Evolutionary conservation across 2,797 vertebrate genomes (phyloP), one percentile per base, ranked within the genome.

Genomic region (Coendou prehensilis): DNA sequence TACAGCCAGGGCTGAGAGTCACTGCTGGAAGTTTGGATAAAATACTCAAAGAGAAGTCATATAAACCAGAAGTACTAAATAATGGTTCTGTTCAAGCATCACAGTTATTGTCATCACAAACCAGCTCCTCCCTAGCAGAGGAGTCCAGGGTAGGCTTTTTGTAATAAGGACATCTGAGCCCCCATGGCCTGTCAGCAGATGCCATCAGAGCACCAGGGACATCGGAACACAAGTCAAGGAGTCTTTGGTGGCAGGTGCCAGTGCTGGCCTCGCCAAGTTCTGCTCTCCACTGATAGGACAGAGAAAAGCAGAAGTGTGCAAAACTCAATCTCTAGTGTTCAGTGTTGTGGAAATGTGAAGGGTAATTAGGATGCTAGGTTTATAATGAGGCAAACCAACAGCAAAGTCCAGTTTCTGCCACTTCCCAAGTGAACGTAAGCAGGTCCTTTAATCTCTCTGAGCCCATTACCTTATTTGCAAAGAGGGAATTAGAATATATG

Each of bases 401-500:
- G 20, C 22, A 45, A n/a, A 67, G 57, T 63, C 45, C 9, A 82
- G 54, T 14, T 23, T 64, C 56, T 85, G 47, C 13, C 75, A 52
- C 30, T 91, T 91, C 64, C 56, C 28, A 75, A 28, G 13, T 7
- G 28, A 94, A 87, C 10, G 3, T 22, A 84, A 73, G 37, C 71
- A 81, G 78, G 78, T 76, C 57, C 22, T 89, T 47, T 54, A 30
- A 64, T 69, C 45, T 79, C 33, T 61, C 69, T 76, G 47, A 92
- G n/a, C 14, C 45, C 75, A 20, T 56, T 67, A 75, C 69, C 75
- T 73, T 54, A 85, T 71, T 6, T 87, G 23, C 14, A 86, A 90
- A 90, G 9, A 84, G 50, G n/a, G 30, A 93, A 94, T 92, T 73
- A 73, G 26, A 93, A 81, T n/a, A 14, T 22, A 61, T 14, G 8